Percentiles rank a stretch among this genome's conserved stretches.
phyloP scores from a whole-genome alignment of 2,113 vertebrate species.

The Lampris incognitus region DNA sequence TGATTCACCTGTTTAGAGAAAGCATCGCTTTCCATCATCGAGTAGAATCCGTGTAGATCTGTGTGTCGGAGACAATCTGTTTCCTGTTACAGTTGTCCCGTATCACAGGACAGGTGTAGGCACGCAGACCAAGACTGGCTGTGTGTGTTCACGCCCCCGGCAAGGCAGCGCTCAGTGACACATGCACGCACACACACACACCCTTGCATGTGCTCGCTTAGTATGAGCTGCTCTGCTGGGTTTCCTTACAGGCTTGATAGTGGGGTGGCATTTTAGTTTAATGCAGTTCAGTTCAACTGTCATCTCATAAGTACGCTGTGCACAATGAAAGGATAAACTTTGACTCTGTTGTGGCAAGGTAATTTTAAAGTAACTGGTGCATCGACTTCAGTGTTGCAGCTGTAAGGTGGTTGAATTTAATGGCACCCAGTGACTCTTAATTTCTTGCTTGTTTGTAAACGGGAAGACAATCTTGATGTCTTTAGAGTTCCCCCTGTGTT shows the following conservation, averaged over 20 bases:
- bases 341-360: no score
- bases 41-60: constrained; percentile 36
- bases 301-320: neutral
- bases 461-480: constrained; percentile 21
- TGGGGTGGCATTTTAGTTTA: neutral
- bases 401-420: neutral
- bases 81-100: constrained; percentile 56
- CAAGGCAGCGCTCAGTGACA: neutral
- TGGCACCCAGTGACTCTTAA: no score
- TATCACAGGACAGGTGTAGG: constrained; percentile 37
- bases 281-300: neutral
- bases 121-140: constrained; percentile 38
- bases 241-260: neutral
- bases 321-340: no score
- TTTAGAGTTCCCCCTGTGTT: constrained; percentile 40
- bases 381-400: no score
- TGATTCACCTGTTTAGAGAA: constrained; percentile 32
- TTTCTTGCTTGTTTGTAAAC: constrained; percentile 18
- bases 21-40: constrained; percentile 22
- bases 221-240: neutral
- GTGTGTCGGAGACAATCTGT: constrained; percentile 39
- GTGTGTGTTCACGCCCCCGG: neutral
- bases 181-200: constrained; percentile 29
- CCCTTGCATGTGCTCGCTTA: constrained; percentile 12
- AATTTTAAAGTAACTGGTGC: no score